Base-by-base conservation (phyloP, 2,113 vertebrate genomes). In the Bungarus multicinctus region DNA sequence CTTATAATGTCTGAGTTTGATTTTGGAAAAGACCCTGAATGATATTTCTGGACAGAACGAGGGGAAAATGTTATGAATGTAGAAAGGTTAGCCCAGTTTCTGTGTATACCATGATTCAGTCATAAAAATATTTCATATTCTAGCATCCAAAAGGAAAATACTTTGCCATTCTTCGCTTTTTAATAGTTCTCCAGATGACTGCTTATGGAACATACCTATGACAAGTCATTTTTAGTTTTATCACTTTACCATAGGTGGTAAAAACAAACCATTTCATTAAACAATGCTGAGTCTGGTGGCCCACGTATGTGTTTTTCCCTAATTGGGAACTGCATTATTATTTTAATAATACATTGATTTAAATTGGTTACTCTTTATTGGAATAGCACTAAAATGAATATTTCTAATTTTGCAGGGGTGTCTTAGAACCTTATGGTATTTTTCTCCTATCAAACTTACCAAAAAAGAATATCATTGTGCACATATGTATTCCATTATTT, bases 41-140 rank as follows among this genome's bases (percentile, higher is more conserved):
- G 97, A 94, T 95, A 94, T 96, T 96, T 96, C 95, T 89, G 91
- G 95, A 92, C 93, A 96, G 96, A 96, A 95, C 50, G 95, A 93
- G 94, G 95, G 96, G 96, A 96, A 96, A 4, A 34, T 94, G 93
- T 95, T 88, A 60, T 96, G 93, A 92, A 93, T 93, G 85, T 89
- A 93, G 90, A 93, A 90, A 92, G 93, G 93, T 96, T 95, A 96
- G 92, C 90, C 25, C 18, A 45, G 39, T 27, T 18, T 95, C 93
- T 92, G 94, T 88, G 50, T 89, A 93, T 39, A n/a, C 57, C 20
- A 86, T 86, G 0, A 0, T 54, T 94, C n/a, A 88, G 27, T 93
- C 94, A 93, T 50, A 60, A 95, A 95, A 88, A 10, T 60, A 89
- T 95, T 96, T 95, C 90, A 58, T 53, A 94, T 57, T 87, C 55